Base-by-base conservation (phyloP, 2,797 vertebrate genomes). In the Poeciliopsis gracilis region DNA sequence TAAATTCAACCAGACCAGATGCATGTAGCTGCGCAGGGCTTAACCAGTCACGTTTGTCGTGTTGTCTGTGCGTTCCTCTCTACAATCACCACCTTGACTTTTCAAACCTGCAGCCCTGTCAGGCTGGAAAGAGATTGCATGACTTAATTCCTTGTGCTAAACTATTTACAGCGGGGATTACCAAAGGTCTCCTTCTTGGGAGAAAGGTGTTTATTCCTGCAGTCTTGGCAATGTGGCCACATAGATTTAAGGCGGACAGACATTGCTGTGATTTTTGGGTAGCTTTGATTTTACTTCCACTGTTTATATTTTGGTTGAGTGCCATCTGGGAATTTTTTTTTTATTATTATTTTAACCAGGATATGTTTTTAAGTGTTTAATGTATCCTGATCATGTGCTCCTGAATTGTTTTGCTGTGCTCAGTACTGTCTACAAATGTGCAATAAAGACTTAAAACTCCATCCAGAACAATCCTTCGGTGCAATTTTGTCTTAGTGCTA, bases 111-210 rank as follows among this genome's bases (percentile, higher is more conserved):
- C 75, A 63, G 77, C 61, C 72, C 61, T 86, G 78, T 94, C 81
- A 88, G 85, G 83, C 92, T 90, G 82, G 83, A 95, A 94, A 92
- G 84, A 94, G 94, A 94, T 93, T 94, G 90, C 91, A 90, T 76
- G 91, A 91, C 90, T 91, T 93, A 96, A 96, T 91, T 94, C 93
- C 92, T 91, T 89, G 88, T 89, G 81, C 94, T 95, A 87, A 91
- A 93, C 94, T 94, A 95, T 96, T 95, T 95, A 94, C 93, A 90
- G 92, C 67, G 43, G 53, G 82, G 93, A 94, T 96, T 95, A 95
- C 81, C 53, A 71, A 91, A 92, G 80, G 87, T 91, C 76, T 77
- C 84, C 85, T 83, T 23, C 57, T 36, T 75, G 45, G 75, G 79
- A 66, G 81, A 82, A 83, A 90, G 86, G 85, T 90, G 88, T 79